Conservation (phyloP, 2,888 invertebrate genomes). For the Melanophora roralis region DNA sequence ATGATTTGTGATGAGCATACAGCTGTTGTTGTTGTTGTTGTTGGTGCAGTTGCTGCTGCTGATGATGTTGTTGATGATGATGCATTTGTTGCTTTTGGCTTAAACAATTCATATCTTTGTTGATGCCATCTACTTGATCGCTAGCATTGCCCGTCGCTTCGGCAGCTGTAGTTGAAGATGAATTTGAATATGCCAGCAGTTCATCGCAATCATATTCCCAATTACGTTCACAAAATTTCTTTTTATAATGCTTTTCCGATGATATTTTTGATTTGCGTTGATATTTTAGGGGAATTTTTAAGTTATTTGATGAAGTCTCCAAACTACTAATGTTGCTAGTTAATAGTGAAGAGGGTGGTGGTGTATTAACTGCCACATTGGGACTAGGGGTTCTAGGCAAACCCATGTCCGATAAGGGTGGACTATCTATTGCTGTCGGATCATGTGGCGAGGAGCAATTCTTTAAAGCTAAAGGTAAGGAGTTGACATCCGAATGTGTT, state of each 20-base stretch:
- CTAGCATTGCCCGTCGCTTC: constrained; percentile 70
- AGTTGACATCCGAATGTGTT: constrained; percentile 60
- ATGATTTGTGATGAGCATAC: constrained; percentile 79
- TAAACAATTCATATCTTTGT: constrained; percentile 64
- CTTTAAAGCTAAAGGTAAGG: constrained; percentile 67
- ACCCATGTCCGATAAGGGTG: constrained; percentile 77
- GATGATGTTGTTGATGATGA: not conserved
- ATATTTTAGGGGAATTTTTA: constrained; percentile 80
- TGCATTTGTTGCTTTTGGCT: constrained; percentile 49
- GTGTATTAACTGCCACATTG: constrained; percentile 72
- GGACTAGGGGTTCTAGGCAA: constrained; percentile 77
- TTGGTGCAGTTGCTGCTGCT: constrained; percentile 52
- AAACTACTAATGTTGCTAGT: constrained; percentile 33
- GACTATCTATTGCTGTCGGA: constrained; percentile 78
- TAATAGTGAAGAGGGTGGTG: constrained; percentile 69
- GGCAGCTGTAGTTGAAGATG: constrained; percentile 67
- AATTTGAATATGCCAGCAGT: constrained; percentile 71
- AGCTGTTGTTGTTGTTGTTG: constrained; percentile 50
- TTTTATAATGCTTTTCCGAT: constrained; percentile 85
- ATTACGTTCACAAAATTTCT: constrained; percentile 89
- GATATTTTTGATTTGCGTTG: constrained; percentile 79
- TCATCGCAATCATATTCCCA: constrained; percentile 79
- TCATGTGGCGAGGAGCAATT: constrained; percentile 72
- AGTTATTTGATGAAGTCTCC: constrained; percentile 64
- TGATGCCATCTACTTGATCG: constrained; percentile 39